A percentile compares a stretch with the other conserved stretches of the same genome.
Evolutionary conservation across 2,797 vertebrate genomes (phyloP).

Genomic region (Austrolebias charrua): DNA sequence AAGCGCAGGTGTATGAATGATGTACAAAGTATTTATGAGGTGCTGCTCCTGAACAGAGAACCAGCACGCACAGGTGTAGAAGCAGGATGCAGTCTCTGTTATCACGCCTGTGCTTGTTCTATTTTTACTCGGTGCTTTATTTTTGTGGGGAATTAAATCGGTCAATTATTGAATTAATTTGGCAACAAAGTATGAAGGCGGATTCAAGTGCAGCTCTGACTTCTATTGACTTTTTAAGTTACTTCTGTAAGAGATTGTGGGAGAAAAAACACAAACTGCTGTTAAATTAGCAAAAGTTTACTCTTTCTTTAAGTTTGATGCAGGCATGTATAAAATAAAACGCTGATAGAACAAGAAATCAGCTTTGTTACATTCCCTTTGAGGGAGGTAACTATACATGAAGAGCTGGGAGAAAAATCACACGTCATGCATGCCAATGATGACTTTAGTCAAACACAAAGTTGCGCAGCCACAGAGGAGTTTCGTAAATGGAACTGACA

Average conservation of each 20-base stretch:
- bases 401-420: background rate
- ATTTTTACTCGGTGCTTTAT: background rate
- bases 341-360: no score
- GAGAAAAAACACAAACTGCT: no score
- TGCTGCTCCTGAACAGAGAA: background rate
- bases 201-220: background rate
- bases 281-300: no score
- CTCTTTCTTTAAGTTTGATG: no score
- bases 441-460: background rate
- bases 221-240: no score
- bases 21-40: background rate
- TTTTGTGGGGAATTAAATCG: background rate
- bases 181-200: background rate
- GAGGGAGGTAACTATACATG: no score
- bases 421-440: background rate
- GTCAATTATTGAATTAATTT: background rate
- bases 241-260: no score
- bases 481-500: background rate
- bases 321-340: no score
- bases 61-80: background rate
- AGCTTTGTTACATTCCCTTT: no score
- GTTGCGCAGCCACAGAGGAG: background rate
- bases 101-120: background rate
- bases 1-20: background rate
- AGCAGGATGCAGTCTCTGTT: background rate